Evolutionary conservation across 2,888 invertebrate genomes (phyloP).

Genomic region (Ochropacha duplaris): DNA sequence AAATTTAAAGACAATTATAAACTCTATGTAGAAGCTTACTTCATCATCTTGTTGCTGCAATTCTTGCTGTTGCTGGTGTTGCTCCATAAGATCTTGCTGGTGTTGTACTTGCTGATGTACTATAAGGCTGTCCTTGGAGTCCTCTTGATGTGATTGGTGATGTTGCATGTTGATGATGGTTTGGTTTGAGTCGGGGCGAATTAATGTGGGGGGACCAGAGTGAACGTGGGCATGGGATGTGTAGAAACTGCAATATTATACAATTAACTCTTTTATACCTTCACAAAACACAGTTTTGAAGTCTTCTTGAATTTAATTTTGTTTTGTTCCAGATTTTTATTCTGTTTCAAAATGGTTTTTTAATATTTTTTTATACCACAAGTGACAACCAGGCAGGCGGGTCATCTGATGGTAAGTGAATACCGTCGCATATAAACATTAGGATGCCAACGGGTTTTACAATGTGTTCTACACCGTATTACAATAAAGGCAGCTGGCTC

Average conservation of each 20-base stretch:
- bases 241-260: slow-evolving; percentile 69
- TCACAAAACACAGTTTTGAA: no score
- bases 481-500: no score
- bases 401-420: no score
- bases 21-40: slow-evolving; percentile 34
- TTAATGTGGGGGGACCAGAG: slow-evolving; percentile 72
- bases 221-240: slow-evolving; percentile 74
- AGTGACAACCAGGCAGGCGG: no score
- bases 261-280: no score
- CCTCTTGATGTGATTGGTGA: slow-evolving; percentile 71
- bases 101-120: slow-evolving; percentile 77
- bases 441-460: no score
- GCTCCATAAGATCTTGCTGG: slow-evolving; percentile 76
- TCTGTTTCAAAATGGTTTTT: no score
- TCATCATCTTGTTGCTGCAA: slow-evolving; percentile 78
- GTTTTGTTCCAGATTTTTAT: no score
- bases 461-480: no score
- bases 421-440: no score
- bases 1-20: neutral
- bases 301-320: no score
- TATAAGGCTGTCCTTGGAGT: slow-evolving; percentile 78
- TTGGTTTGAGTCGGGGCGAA: slow-evolving; percentile 73
- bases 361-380: no score
- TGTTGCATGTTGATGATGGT: slow-evolving; percentile 76
- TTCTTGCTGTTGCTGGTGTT: slow-evolving; percentile 72